A percentile compares a stretch with the other conserved stretches of the same genome.
Conservation (phyloP, 2,797 vertebrate genomes). For the Dipus sagitta region DNA sequence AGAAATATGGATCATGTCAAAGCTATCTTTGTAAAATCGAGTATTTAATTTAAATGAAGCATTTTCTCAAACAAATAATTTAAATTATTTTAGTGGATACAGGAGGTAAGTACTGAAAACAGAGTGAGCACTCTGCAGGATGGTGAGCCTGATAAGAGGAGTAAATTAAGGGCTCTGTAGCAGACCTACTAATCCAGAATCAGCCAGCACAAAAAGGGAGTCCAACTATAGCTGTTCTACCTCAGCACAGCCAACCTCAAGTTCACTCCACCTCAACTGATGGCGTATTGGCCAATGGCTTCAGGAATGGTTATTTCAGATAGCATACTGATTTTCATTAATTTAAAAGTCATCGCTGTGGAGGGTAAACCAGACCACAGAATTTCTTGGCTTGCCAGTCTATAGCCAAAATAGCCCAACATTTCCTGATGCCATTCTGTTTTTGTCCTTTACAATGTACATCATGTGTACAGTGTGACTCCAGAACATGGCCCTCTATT, state of each 20-base stretch:
- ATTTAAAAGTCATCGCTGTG: background rate
- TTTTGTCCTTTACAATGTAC: background rate
- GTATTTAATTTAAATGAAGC: background rate
- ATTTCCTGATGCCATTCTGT: background rate
- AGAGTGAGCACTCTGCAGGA: too few species aligned
- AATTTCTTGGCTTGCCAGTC: accelerated
- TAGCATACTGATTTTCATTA: background rate
- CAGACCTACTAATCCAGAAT: background rate
- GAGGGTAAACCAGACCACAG: background rate
- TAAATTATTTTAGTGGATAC: background rate
- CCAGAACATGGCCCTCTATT: background rate
- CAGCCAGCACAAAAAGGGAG: background rate
- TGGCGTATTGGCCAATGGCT: background rate
- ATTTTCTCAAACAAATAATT: background rate
- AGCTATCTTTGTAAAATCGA: background rate
- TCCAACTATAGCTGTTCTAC: background rate
- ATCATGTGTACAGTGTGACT: background rate
- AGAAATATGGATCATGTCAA: background rate
- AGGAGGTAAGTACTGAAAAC: too few species aligned
- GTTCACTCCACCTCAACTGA: background rate
- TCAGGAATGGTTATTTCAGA: background rate
- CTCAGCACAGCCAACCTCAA: background rate
- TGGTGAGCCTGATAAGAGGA: too few species aligned
- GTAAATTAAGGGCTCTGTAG: background rate
- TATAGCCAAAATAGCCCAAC: background rate